Evolutionary conservation across 1,140 invertebrate genomes (phyloP).

Genomic region (Aphis gossypii): DNA sequence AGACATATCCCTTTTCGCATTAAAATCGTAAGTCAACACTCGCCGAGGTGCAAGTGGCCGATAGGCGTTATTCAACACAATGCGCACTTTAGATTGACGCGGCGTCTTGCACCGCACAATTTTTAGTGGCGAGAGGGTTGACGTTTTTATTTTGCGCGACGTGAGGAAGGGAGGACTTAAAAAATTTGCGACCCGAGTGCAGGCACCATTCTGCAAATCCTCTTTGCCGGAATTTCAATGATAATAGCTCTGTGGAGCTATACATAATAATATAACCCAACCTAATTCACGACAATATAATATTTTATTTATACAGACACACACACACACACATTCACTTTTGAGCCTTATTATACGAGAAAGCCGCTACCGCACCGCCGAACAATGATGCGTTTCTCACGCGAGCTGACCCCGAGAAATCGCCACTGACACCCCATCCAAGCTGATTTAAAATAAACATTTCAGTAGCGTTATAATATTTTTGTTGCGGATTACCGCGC

Average conservation of each 20-base stretch:
- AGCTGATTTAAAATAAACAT: conserved; percentile 39
- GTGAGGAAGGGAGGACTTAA: not conserved
- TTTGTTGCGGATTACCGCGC: conserved; percentile 21
- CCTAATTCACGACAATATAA: not conserved
- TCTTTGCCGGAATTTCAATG: conserved; percentile 39
- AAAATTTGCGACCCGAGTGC: not conserved
- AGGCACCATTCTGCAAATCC: not conserved
- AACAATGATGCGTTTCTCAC: conserved; percentile 3
- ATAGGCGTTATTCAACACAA: not conserved
- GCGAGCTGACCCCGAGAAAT: conserved; percentile 15
- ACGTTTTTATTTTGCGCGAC: too few species aligned
- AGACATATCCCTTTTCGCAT: not conserved
- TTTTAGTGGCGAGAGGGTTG: not conserved
- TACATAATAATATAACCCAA: not conserved
- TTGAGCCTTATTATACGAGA: not conserved
- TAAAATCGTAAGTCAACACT: conserved; percentile 36
- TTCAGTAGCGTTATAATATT: not conserved
- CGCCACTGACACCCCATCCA: not conserved
- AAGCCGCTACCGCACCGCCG: not conserved
- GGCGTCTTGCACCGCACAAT: not conserved
- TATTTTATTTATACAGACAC: not conserved
- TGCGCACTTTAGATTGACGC: not conserved
- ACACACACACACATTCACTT: not conserved
- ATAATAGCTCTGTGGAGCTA: not conserved
- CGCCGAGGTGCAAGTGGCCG: not conserved